phyloP scores from a whole-genome alignment of 2,113 vertebrate genomes.

The Cnemophilus loriae region DNA sequence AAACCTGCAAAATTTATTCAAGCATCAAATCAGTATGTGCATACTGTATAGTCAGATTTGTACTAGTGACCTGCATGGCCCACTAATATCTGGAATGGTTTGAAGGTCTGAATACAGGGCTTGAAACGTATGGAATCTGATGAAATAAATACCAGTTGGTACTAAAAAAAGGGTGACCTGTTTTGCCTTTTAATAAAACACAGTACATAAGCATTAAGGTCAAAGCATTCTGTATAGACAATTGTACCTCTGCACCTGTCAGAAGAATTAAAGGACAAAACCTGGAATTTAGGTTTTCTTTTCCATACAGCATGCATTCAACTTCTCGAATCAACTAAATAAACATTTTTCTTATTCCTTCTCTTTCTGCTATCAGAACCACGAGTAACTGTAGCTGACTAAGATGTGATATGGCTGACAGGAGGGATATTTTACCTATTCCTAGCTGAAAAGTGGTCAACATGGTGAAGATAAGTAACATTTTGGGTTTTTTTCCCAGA shows the following conservation, averaged over 20 bases:
- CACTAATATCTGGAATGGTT: not conserved
- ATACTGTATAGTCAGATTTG: not conserved
- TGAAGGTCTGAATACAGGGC: constrained; percentile 74
- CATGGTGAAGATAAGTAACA: not conserved
- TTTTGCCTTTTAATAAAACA: constrained; percentile 66
- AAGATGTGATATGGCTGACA: not conserved
- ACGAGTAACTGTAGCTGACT: not conserved
- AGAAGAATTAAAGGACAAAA: constrained; percentile 19
- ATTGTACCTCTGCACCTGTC: not conserved
- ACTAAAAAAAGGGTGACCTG: constrained; percentile 10
- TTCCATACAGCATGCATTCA: not conserved
- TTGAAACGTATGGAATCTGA: constrained; percentile 65
- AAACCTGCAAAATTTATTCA: not conserved
- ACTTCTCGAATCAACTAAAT: not conserved
- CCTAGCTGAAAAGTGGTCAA: not conserved
- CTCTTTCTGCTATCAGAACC: not conserved
- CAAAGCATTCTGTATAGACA: constrained; percentile 11
- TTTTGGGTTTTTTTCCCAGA: not conserved
- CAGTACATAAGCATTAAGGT: constrained; percentile 68
- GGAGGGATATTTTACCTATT: not conserved
- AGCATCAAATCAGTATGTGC: not conserved
- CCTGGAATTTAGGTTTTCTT: not conserved
- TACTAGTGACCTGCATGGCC: not conserved
- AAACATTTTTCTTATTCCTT: not conserved
- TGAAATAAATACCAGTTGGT: constrained; percentile 64